Percentiles rank a stretch among this genome's conserved stretches.
These are phyloP conservation scores for Zoroaster sp. DNA, from an alignment of 53 echinoderm and acorn worm genomes.

Conservation along the genomic window DNA sequence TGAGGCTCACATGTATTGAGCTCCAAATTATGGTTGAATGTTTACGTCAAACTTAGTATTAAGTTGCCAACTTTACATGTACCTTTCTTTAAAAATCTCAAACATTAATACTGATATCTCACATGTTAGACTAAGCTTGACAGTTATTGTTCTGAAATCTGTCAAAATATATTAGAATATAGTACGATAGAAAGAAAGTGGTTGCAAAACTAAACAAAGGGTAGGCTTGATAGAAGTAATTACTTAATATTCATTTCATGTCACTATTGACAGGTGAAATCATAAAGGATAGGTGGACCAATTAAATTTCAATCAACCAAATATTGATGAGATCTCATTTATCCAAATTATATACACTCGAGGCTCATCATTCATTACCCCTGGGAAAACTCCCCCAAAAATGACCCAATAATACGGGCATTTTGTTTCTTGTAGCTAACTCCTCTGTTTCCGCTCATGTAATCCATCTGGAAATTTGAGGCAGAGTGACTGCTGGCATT, in stretches of 20 bases:
- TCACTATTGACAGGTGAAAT: neutral
- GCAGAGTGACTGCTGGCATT: neutral
- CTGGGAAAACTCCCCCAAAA: neutral
- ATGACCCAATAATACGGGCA: neutral
- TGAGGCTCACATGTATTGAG: no score
- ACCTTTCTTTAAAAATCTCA: no score
- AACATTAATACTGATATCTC: no score
- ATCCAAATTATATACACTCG: neutral
- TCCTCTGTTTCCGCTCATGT: neutral
- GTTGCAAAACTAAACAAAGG: no score
- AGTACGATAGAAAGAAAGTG: no score
- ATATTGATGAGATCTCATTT: neutral
- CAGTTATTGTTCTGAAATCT: no score
- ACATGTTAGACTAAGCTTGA: no score
- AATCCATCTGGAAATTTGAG: conserved; percentile 41
- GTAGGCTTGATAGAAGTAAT: no score
- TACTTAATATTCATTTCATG: neutral
- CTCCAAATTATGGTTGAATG: no score
- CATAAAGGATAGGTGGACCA: neutral
- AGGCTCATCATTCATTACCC: neutral
- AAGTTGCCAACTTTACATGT: no score
- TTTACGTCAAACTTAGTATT: no score
- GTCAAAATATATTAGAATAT: no score
- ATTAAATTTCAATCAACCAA: neutral
- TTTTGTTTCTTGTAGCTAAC: conserved; percentile 14